Base-by-base conservation (phyloP, 37 sponge, comb jelly and placozoan species). In the Ianthella basta region DNA sequence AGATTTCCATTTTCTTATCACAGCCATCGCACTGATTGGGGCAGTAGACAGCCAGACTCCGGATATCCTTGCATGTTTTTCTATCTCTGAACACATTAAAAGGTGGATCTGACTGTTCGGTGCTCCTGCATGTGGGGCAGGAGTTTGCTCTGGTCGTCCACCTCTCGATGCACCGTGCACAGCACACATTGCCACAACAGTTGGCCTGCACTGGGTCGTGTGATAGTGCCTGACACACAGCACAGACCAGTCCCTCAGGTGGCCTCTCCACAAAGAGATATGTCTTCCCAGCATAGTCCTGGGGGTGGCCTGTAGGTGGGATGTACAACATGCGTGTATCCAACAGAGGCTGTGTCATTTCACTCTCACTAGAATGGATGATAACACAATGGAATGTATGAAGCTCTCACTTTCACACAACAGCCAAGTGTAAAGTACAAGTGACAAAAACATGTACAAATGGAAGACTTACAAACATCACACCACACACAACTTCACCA, bases 141-240 rank as follows among this genome's bases (percentile, higher is more conserved):
- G 72, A 37, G 75, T 67, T 70, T 57, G 80, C 80, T 37, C 29
- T 32, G 21, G 38, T 84, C 63, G 81, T 91, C 33, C 85, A 24
- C 56, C 59, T 57, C 81, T 89, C 89, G 64, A 91, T 84, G 82
- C 91, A 91, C 16, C 57, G 16, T 56, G 84, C 32, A 65, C 91
- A 91, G 85, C 72, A 91, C 77, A 86, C 82, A 19, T 69, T 72
- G 0, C 91, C 91, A 80, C 91, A 91, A 65, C 91, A 91, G 20
- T 84, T 84, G 16, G 87, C 91, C 56, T 91, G 91, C 27, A 78
- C 70, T 33, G 91, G 91, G 19, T 91, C 88, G 20, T 56, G 37
- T 21, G 86, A 67, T 23, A 91, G 88, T 15, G 69, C 70, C 13
- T 29, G 37, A 56, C 91, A 91, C 0, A 91, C 19, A 75, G 86